A percentile compares a stretch with the other conserved stretches of the same genome.
These are phyloP conservation scores for Aurelia sp. DNA, from an alignment of 30 jellyfish, hydroid and myxozoan genomes.

Conservation along the genomic window DNA sequence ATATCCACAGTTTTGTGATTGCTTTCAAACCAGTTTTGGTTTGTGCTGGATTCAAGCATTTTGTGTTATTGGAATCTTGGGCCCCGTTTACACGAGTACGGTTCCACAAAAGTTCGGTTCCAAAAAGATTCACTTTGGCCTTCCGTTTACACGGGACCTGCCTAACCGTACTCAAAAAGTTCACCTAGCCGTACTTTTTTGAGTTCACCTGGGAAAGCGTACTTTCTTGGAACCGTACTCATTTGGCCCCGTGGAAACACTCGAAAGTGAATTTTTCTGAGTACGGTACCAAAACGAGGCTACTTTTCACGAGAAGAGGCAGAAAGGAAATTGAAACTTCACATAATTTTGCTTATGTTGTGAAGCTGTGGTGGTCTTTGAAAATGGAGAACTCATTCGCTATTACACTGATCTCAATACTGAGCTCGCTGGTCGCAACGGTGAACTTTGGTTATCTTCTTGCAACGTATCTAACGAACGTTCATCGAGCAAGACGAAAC, in stretches of 20 bases:
- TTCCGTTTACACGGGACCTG: conserved; percentile 22
- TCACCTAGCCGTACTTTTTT: conserved; percentile 28
- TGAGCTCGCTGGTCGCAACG: conserved; percentile 33
- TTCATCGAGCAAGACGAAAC: conserved; percentile 21
- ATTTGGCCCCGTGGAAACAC: conserved; percentile 7
- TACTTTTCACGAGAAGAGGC: not conserved
- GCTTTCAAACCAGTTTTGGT: no score
- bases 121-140: conserved; percentile 19
- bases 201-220: conserved; percentile 32
- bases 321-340: not conserved
- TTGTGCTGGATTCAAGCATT: no score
- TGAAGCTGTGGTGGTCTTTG: not conserved
- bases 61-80: no score
- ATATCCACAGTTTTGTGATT: no score
- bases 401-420: not conserved
- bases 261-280: conserved; percentile 4
- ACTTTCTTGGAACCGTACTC: conserved; percentile 3
- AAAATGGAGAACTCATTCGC: not conserved
- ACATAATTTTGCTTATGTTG: no score
- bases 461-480: not conserved
- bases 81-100: conserved; percentile 5
- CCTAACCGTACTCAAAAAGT: conserved; percentile 35
- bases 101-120: conserved; percentile 27
- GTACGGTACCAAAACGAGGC: conserved; percentile 21
- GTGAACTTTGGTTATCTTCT: conserved; percentile 4